Evolutionary conservation across 2,888 invertebrate genomes (phyloP).

Genomic region (Drosophila hamatofila): DNA sequence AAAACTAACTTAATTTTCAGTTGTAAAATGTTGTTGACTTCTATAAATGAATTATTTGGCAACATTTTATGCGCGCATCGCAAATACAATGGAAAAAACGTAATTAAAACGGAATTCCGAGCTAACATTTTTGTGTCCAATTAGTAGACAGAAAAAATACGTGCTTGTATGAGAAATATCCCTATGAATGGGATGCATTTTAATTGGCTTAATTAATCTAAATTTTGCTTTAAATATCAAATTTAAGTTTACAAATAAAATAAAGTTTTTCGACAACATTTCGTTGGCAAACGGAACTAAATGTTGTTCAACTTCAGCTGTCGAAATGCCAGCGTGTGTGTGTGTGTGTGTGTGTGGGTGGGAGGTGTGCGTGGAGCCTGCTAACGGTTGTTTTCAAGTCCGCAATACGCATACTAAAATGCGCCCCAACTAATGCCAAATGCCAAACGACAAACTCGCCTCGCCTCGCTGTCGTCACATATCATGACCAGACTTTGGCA

Average conservation of each 20-base stretch:
- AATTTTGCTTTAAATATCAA: neutral
- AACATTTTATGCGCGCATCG: neutral
- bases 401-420: slow-evolving; percentile 50
- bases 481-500: slow-evolving; percentile 60
- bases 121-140: neutral
- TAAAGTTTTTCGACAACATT: neutral
- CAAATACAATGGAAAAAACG: neutral
- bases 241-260: neutral
- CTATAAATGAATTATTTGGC: neutral
- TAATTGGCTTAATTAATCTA: slow-evolving; percentile 15
- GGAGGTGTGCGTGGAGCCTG: slow-evolving; percentile 10
- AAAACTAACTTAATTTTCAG: neutral
- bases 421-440: slow-evolving; percentile 24
- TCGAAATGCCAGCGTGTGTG: slow-evolving; percentile 16
- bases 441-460: slow-evolving; percentile 35
- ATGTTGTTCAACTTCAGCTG: slow-evolving; percentile 19
- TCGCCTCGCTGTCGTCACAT: slow-evolving; percentile 58
- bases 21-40: neutral
- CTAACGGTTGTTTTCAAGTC: slow-evolving; percentile 21
- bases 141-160: slow-evolving; percentile 3
- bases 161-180: neutral
- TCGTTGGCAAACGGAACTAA: slow-evolving; percentile 13
- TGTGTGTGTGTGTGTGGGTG: neutral
- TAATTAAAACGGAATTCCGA: slow-evolving; percentile 11
- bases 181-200: neutral